Evolutionary conservation across 2,113 vertebrate genomes (phyloP).

Genomic region (Seriola rivoliana): DNA sequence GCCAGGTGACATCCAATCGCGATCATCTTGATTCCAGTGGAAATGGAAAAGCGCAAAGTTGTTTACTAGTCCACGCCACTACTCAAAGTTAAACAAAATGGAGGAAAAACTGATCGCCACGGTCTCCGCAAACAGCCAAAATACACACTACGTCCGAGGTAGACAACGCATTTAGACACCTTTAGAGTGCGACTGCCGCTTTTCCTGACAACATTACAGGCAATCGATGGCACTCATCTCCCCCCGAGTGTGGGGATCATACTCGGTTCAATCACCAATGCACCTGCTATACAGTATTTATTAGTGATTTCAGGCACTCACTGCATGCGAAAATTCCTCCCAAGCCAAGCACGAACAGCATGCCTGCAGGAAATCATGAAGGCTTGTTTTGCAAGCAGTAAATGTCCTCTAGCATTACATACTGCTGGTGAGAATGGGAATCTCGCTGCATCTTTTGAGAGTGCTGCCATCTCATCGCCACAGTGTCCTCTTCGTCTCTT

Average conservation of each 20-base stretch:
- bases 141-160: conserved; percentile 4
- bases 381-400: conserved; percentile 21
- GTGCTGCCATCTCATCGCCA: conserved; percentile 28
- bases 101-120: too few relatives aligned
- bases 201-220: conserved; percentile 60
- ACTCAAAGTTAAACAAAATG: too few relatives aligned
- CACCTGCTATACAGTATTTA: conserved; percentile 44
- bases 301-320: conserved; percentile 21
- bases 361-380: conserved; percentile 39
- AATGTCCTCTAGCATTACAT: conserved; percentile 14
- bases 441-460: conserved; percentile 22
- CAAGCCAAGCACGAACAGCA: conserved; percentile 11
- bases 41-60: too few relatives aligned
- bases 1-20: too few relatives aligned
- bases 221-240: conserved; percentile 41
- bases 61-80: too few relatives aligned
- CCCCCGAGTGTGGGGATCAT: conserved; percentile 39
- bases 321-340: conserved; percentile 18
- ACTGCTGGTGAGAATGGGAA: not conserved
- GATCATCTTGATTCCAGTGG: too few relatives aligned
- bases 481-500: conserved; percentile 1
- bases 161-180: conserved; percentile 23
- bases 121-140: not conserved
- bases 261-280: conserved; percentile 39
- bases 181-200: conserved; percentile 17